Conservation (phyloP, 2,113 vertebrate genomes). For the Alligator sinensis region DNA sequence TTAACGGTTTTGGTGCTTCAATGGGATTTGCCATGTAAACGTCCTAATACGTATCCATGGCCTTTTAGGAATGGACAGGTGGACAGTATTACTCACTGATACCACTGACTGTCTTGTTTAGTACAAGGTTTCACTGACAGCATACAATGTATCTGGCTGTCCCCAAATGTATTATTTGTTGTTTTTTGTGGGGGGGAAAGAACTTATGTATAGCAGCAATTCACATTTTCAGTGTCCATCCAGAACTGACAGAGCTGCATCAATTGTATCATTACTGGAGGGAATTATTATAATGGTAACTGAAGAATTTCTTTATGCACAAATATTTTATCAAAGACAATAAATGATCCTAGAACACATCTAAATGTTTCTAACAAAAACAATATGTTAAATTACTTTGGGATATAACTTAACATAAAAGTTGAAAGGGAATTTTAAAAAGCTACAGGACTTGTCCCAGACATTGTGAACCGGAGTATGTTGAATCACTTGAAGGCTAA, state of each 20-base stretch:
- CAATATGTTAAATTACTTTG: not conserved
- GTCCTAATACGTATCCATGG: not conserved
- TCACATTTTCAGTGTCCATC: not conserved
- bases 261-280: not conserved
- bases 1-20: not conserved
- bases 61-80: not conserved
- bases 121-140: not conserved
- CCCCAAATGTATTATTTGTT: not conserved
- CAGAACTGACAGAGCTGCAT: not conserved
- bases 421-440: not conserved
- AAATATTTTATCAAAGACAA: not conserved
- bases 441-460: not conserved
- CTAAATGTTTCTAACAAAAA: not conserved
- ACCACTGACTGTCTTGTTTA: rapidly evolving
- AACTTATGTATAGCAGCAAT: not conserved
- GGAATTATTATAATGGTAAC: not conserved
- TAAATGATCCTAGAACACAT: not conserved
- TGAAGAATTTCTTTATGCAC: not conserved
- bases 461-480: not conserved
- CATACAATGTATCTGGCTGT: not conserved
- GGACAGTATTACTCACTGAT: not conserved
- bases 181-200: not conserved
- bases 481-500: not conserved
- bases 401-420: not conserved
- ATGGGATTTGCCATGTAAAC: not conserved